Evolutionary conservation across 2,113 vertebrate genomes (phyloP).

Genomic region (Sphyrna mokarran): DNA sequence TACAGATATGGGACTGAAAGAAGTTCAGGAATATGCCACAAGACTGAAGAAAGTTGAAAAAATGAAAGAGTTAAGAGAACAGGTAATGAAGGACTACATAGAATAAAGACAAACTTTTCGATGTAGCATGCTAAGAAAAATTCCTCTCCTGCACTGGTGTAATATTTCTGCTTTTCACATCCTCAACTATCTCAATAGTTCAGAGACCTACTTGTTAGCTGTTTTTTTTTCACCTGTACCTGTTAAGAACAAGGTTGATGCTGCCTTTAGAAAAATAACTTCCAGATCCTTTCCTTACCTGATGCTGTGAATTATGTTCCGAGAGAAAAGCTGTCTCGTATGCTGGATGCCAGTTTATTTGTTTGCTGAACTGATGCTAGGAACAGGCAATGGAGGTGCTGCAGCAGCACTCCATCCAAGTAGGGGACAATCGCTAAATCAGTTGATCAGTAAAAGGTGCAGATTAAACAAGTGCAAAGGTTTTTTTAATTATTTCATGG

Average conservation of each 20-base stretch:
- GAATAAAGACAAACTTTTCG: background rate
- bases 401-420: background rate
- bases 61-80: conserved; percentile 86
- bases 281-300: background rate
- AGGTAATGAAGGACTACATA: conserved; percentile 56
- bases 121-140: background rate
- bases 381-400: background rate
- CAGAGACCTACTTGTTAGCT: background rate
- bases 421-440: background rate
- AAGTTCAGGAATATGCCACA: conserved; percentile 83
- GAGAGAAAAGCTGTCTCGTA: background rate
- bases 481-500: no score
- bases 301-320: background rate
- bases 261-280: background rate
- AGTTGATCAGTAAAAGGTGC: background rate
- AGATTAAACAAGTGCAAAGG: background rate
- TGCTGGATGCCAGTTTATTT: background rate
- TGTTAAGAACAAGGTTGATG: background rate
- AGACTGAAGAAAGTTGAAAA: conserved; percentile 92
- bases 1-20: conserved; percentile 86
- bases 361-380: background rate
- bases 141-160: background rate
- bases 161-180: background rate
- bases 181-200: background rate
- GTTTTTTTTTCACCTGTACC: background rate